These are phyloP conservation scores for Speoplatyrhinus poulsoni DNA, from an alignment of 2,113 vertebrate genomes.

Conservation along the genomic window DNA sequence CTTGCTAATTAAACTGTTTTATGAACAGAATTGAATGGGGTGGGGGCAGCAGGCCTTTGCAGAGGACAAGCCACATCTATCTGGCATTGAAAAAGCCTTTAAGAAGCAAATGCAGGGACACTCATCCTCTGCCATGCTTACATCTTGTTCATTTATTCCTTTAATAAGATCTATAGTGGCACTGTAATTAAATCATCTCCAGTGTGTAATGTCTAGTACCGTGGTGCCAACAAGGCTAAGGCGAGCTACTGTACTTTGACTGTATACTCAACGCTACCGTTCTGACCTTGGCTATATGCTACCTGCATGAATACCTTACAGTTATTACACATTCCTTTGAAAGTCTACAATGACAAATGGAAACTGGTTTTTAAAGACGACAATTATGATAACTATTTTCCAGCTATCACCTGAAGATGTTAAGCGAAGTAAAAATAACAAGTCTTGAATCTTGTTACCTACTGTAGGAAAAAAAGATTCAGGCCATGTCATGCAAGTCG, in stretches of 20 bases:
- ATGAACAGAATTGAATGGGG: background rate
- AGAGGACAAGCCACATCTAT: background rate
- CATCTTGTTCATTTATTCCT: constrained; percentile 26
- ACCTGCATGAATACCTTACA: background rate
- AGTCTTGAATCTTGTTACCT: background rate
- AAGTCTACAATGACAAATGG: background rate
- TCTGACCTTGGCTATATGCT: background rate
- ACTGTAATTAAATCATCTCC: constrained; percentile 8
- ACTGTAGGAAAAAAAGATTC: background rate
- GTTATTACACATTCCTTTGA: constrained; percentile 2
- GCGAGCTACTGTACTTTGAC: constrained; percentile 15
- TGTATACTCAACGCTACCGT: background rate
- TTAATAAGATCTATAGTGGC: constrained; percentile 15
- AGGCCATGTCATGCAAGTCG: background rate
- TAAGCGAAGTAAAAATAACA: background rate
- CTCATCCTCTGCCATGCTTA: constrained; percentile 10
- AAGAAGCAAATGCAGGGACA: background rate
- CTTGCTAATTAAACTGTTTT: background rate
- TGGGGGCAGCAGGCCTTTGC: background rate
- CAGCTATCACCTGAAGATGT: background rate
- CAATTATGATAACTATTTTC: background rate
- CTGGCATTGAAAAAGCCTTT: background rate
- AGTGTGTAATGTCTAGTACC: constrained; percentile 17
- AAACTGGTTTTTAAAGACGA: background rate
- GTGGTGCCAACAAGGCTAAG: constrained; percentile 29